Evolutionary conservation across 1,140 invertebrate species (phyloP), one percentile per base, ranked within the genome.

Genomic region (Drosophila ananassae): DNA sequence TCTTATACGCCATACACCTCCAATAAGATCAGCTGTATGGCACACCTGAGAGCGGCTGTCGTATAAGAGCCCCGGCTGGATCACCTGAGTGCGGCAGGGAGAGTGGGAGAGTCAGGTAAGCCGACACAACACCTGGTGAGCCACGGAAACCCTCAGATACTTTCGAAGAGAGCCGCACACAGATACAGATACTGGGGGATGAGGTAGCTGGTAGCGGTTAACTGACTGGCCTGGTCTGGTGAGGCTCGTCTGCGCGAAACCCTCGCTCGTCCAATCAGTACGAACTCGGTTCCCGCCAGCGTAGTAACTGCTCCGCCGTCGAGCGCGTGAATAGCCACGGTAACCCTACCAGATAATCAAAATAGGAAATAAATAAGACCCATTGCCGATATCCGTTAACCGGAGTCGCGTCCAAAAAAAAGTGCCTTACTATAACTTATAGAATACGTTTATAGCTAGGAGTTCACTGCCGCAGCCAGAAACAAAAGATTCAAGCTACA

Each of bases 231-330:
- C 64, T 67, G 60, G 60, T 28, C 25, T 63, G 63, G 32, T 58
- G 80, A 84, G 82, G 90, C 90, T 91, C 89, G 79, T 91, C 89
- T 87, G 90, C 84, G 89, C 72, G 66, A 84, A 76, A 81, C 72
- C 81, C 79, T 85, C 77, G 82, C 84, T 91, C 83, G 85, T 87
- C 90, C 89, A 91, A 91, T 91, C 90, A 91, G 89, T 91, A 91
- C 50, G 77, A 90, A 91, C 89, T 90, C 90, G 84, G 89, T 90
- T 87, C 85, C 79, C 89, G 79, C 77, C 81, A 91, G 82, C 84
- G 89, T 66, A 87, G 81, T 80, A 77, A 91, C 89, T 64, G 75
- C 79, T 57, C 72, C 58, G 76, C 72, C 80, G 73, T 64, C 73
- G 83, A 87, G 82, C 83, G 83, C 66, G 66, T 32, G 25, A 47